A percentile compares a stretch with the other conserved stretches of the same genome.
Evolutionary conservation across 2,113 vertebrate species (phyloP).

Genomic region (Cryptomyrus ogoouensis): DNA sequence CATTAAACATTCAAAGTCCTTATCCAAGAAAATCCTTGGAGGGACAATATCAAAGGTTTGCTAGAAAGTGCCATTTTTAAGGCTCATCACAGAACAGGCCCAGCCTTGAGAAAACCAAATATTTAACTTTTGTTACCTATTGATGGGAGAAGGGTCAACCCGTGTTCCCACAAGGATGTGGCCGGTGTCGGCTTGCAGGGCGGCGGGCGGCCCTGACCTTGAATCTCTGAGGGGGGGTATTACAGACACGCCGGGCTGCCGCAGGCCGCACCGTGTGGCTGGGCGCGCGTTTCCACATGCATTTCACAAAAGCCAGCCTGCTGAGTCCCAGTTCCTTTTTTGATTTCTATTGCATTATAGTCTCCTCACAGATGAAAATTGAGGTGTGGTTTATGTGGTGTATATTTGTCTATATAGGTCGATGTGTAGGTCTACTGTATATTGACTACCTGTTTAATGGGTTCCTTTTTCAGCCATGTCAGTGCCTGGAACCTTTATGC

Average conservation of each 20-base stretch:
- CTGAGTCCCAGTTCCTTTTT: neutral
- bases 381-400: neutral
- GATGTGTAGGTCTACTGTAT: neutral
- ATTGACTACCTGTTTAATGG: neutral
- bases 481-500: neutral
- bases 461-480: neutral
- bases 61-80: neutral
- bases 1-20: neutral
- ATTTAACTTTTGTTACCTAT: constrained; percentile 26
- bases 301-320: neutral
- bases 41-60: neutral
- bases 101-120: constrained; percentile 30
- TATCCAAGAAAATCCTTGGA: neutral
- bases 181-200: neutral
- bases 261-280: neutral
- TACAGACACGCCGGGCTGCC: neutral
- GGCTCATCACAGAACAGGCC: neutral
- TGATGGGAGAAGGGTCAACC: neutral
- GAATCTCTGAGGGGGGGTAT: neutral
- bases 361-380: neutral
- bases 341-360: neutral
- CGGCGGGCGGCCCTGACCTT: neutral
- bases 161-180: constrained; percentile 19
- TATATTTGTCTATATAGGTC: neutral
- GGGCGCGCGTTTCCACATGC: neutral